Conservation (phyloP, 2,888 invertebrate species). For the Phengaris arion region DNA sequence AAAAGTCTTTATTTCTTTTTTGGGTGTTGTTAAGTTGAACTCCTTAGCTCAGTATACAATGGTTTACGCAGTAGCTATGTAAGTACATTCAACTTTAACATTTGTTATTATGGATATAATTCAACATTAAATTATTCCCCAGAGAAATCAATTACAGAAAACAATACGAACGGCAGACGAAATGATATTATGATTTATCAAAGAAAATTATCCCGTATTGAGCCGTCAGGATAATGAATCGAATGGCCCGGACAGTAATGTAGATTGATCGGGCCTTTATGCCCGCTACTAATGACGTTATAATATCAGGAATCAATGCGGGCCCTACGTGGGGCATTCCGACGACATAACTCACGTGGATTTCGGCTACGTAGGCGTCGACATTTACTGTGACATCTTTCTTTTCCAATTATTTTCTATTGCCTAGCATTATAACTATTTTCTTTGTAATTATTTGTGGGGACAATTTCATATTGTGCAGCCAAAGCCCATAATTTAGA, state of each 20-base stretch:
- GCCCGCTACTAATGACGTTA: background rate
- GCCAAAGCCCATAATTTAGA: too few relatives aligned
- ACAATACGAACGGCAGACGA: background rate
- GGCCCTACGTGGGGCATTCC: background rate
- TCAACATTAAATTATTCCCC: background rate
- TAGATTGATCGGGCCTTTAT: slow-evolving; percentile 6
- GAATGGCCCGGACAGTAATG: background rate
- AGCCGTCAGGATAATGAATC: background rate
- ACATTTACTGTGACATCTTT: too few relatives aligned
- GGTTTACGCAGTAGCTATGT: too few relatives aligned
- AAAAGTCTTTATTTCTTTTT: background rate
- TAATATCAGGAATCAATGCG: background rate
- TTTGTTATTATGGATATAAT: background rate
- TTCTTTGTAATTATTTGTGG: too few relatives aligned
- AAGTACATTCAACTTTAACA: background rate
- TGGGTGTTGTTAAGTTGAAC: background rate
- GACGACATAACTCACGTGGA: too few relatives aligned
- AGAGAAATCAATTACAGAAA: background rate
- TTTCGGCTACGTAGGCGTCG: too few relatives aligned
- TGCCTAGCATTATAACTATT: too few relatives aligned
- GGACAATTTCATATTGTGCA: too few relatives aligned
- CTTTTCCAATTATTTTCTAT: too few relatives aligned
- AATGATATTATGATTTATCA: slow-evolving; percentile 1
- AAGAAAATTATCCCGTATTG: background rate
- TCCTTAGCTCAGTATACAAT: too few relatives aligned